These are phyloP conservation scores for Fukomys damarensis DNA, from an alignment of 2,113 vertebrate genomes.

Conservation along the genomic window DNA sequence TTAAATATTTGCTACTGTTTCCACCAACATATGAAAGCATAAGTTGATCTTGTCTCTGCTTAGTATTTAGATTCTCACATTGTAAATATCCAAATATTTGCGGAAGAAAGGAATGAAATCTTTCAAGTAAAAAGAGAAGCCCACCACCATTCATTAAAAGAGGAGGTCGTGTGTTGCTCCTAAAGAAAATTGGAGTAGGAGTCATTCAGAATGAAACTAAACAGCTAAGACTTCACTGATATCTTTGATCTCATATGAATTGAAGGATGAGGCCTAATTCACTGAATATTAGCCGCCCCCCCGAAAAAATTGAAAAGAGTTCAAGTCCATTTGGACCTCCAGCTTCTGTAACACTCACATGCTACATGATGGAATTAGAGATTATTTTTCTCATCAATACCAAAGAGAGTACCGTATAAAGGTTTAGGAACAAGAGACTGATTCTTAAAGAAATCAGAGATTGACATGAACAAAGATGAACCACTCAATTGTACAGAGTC, in stretches of 20 bases:
- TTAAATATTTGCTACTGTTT: not conserved
- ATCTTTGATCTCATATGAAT: slow-evolving; percentile 43
- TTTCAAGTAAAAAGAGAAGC: slow-evolving; percentile 30
- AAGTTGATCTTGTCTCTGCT: not conserved
- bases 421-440: not conserved
- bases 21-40: not conserved
- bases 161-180: not conserved
- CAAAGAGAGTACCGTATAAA: not conserved
- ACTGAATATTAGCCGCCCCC: not conserved
- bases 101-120: not conserved
- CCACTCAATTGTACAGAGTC: not conserved
- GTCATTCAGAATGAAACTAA: not conserved
- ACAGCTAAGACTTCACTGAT: not conserved
- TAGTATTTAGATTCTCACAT: not conserved
- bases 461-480: not conserved
- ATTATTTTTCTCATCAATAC: not conserved
- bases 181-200: not conserved
- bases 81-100: not conserved
- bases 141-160: not conserved
- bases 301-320: not conserved
- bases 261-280: not conserved
- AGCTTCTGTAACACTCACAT: not conserved
- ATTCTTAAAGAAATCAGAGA: not conserved
- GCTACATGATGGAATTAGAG: not conserved
- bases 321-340: not conserved